A percentile compares a stretch with the other conserved stretches of the same genome.
Conservation (phyloP, 1,140 invertebrate species). For the Ceratitis capitata region DNA sequence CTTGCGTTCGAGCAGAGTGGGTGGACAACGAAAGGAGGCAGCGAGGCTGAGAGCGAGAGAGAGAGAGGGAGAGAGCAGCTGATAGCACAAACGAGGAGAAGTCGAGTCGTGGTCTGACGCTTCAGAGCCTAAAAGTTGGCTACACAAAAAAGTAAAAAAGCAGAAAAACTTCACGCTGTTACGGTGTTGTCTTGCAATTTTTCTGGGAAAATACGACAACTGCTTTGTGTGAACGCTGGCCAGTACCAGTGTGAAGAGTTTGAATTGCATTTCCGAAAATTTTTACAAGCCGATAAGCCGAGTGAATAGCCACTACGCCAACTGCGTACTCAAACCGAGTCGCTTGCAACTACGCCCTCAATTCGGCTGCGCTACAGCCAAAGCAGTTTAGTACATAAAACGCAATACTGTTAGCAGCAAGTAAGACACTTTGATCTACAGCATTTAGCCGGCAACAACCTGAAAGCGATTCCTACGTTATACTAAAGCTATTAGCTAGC, state of each 20-base stretch:
- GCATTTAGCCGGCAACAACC: neutral
- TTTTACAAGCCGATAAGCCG: neutral
- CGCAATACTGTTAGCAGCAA: neutral
- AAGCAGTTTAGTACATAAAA: constrained; percentile 9
- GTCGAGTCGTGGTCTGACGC: neutral
- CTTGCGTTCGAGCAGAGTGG: neutral
- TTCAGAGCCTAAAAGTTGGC: constrained; percentile 16
- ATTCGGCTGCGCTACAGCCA: neutral
- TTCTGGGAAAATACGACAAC: constrained; percentile 10
- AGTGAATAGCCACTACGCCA: neutral
- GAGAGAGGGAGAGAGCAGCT: constrained; percentile 27
- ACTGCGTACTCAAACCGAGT: neutral
- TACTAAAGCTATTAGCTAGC: neutral
- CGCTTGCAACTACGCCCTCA: neutral
- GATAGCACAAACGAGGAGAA: too few species aligned
- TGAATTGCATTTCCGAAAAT: constrained; percentile 17
- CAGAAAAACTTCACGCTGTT: neutral
- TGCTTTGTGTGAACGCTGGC: neutral
- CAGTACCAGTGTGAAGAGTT: neutral
- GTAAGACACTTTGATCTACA: neutral
- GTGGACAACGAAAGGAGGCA: too few species aligned
- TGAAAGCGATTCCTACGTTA: neutral
- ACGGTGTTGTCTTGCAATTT: neutral
- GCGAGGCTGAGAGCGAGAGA: constrained; percentile 31
- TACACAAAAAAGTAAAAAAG: neutral